These are phyloP conservation scores for Antheraea assamensis DNA, from an alignment of 2,888 invertebrate species.

Conservation along the genomic window DNA sequence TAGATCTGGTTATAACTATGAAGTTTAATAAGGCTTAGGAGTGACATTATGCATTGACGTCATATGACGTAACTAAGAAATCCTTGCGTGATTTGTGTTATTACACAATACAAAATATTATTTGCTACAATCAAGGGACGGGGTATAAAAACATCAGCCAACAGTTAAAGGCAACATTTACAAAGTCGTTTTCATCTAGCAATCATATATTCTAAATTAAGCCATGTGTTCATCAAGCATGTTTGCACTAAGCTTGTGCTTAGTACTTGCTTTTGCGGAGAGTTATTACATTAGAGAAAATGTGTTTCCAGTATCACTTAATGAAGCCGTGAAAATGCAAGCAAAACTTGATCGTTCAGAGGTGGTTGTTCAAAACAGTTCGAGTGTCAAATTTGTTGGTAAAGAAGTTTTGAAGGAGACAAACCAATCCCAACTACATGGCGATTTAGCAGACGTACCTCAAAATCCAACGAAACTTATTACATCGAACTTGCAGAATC, in stretches of 20 bases:
- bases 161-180: slow-evolving; percentile 1
- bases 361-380: background rate
- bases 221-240: background rate
- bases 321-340: no score
- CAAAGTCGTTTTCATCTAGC: background rate
- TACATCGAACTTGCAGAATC: background rate
- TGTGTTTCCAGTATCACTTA: background rate
- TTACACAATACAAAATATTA: slow-evolving; percentile 3
- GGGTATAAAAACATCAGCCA: slow-evolving; percentile 3
- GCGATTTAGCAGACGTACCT: background rate
- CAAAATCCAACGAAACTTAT: background rate
- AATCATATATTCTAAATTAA: background rate
- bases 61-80: background rate
- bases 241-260: background rate
- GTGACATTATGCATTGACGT: background rate
- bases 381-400: background rate
- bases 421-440: background rate
- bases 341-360: background rate
- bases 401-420: background rate
- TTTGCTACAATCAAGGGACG: background rate
- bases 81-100: background rate
- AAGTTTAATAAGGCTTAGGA: background rate
- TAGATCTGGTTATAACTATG: no score
- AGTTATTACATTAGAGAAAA: background rate
- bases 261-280: background rate